A percentile compares a stretch with the other conserved stretches of the same genome.
These are phyloP conservation scores for Napeogenes sylphis DNA, from an alignment of 2,888 invertebrate genomes.

Conservation along the genomic window DNA sequence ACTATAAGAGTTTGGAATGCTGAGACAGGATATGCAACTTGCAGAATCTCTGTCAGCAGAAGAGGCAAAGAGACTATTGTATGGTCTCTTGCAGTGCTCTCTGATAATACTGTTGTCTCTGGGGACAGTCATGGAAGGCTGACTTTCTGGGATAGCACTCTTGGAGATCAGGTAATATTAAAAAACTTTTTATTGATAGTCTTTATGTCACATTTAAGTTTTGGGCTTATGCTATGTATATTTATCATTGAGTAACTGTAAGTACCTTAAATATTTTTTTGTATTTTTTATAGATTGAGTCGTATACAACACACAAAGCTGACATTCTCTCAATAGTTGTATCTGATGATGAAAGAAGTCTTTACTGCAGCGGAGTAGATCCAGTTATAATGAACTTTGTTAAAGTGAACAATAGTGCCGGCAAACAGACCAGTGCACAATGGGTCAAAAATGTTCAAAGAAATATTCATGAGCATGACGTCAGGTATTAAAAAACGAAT, in stretches of 20 bases:
- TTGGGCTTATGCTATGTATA: too few relatives aligned
- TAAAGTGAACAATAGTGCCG: slow-evolving; percentile 77
- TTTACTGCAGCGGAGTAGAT: slow-evolving; percentile 90
- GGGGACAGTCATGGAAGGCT: slow-evolving; percentile 90
- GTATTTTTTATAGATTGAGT: slow-evolving; percentile 77
- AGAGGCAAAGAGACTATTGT: slow-evolving; percentile 85
- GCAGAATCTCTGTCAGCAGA: slow-evolving; percentile 86
- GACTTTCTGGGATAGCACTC: slow-evolving; percentile 91
- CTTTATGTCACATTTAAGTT: too few relatives aligned
- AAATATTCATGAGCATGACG: slow-evolving; percentile 91
- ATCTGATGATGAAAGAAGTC: slow-evolving; percentile 81
- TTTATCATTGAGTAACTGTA: too few relatives aligned
- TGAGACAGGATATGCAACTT: slow-evolving; percentile 88
- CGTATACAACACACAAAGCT: slow-evolving; percentile 87
- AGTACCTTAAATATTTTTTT: too few relatives aligned
- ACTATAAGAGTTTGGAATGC: slow-evolving; percentile 93
- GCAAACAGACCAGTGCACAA: slow-evolving; percentile 73
- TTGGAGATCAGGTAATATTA: slow-evolving; percentile 80
- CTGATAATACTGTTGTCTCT: slow-evolving; percentile 89
- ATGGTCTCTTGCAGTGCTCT: slow-evolving; percentile 89
- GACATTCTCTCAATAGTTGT: slow-evolving; percentile 88
- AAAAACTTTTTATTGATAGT: neutral
- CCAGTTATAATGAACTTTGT: slow-evolving; percentile 87
- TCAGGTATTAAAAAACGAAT: slow-evolving; percentile 64
- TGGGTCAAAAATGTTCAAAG: slow-evolving; percentile 92